Percentiles rank a stretch among this genome's conserved stretches.
Conservation (phyloP, 2,888 invertebrate species). For the Eilema griseolum region DNA sequence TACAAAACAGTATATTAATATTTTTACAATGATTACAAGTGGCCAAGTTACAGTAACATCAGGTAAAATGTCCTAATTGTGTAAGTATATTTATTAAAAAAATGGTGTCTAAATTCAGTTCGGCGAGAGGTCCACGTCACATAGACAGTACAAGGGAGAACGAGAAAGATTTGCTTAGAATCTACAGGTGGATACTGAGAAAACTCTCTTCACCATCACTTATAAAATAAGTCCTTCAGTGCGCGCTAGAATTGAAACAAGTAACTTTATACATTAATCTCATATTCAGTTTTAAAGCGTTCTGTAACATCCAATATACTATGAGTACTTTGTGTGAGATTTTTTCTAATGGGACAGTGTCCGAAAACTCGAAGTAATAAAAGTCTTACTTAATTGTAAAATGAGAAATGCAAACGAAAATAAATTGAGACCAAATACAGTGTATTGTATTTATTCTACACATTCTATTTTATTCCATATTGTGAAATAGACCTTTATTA, state of each 20-base stretch:
- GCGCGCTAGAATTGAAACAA: slow-evolving; percentile 85
- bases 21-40: neutral
- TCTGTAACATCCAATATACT: slow-evolving; percentile 35
- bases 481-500: too few species aligned
- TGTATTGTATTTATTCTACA: too few species aligned
- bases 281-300: slow-evolving; percentile 47
- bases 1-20: neutral
- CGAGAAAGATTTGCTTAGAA: slow-evolving; percentile 63
- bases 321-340: neutral
- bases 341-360: slow-evolving; percentile 10
- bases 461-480: too few species aligned
- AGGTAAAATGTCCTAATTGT: neutral
- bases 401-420: neutral
- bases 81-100: neutral
- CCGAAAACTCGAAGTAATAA: neutral
- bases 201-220: slow-evolving; percentile 81
- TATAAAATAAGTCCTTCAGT: slow-evolving; percentile 79
- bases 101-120: neutral
- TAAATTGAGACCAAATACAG: too few species aligned
- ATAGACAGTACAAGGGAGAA: slow-evolving; percentile 65
- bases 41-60: too few species aligned
- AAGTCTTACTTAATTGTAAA: neutral
- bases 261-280: slow-evolving; percentile 51
- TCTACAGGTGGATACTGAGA: slow-evolving; percentile 77
- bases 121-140: slow-evolving; percentile 65